These are phyloP conservation scores for Perithous albicinctus DNA, from an alignment of 2,888 invertebrate genomes.

Conservation along the genomic window DNA sequence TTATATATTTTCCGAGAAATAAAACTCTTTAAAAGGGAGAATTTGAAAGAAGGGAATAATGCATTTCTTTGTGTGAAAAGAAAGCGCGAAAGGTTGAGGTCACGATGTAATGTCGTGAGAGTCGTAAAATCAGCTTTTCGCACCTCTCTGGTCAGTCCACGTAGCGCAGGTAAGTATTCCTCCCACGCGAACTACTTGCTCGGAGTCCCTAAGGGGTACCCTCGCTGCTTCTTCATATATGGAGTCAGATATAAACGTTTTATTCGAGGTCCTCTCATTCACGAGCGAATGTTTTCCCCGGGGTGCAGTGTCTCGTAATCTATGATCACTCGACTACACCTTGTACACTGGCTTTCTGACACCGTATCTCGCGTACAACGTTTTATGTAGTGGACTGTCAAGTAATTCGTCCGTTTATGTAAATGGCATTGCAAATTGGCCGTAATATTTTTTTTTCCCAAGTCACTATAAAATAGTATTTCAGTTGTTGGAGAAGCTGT, in stretches of 20 bases:
- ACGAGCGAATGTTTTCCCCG: slow-evolving; percentile 45
- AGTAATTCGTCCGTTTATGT: slow-evolving; percentile 42
- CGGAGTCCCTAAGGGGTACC: slow-evolving; percentile 48
- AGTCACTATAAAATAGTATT: background rate
- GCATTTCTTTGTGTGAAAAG: slow-evolving; percentile 7
- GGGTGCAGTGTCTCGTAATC: slow-evolving; percentile 35
- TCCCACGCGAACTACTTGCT: slow-evolving; percentile 39
- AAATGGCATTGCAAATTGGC: slow-evolving; percentile 71
- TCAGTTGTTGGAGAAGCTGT: background rate
- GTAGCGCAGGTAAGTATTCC: slow-evolving; percentile 48
- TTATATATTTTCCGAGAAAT: background rate
- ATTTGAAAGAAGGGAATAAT: slow-evolving; percentile 37
- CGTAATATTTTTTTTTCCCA: slow-evolving; percentile 51
- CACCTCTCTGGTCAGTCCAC: slow-evolving; percentile 51
- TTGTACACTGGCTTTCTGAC: background rate
- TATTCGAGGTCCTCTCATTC: slow-evolving; percentile 49
- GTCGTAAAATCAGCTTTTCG: slow-evolving; percentile 63
- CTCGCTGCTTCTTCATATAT: slow-evolving; percentile 21
- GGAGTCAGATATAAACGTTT: slow-evolving; percentile 50
- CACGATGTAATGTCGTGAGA: slow-evolving; percentile 39
- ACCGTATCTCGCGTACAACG: slow-evolving; percentile 2
- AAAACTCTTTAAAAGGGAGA: background rate
- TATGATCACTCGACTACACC: slow-evolving; percentile 21
- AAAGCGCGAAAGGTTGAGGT: slow-evolving; percentile 7
- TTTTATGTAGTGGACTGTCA: background rate